A percentile compares a stretch with the other conserved stretches of the same genome.
Conservation (phyloP, 2,797 vertebrate genomes). For the Tinamus major region DNA sequence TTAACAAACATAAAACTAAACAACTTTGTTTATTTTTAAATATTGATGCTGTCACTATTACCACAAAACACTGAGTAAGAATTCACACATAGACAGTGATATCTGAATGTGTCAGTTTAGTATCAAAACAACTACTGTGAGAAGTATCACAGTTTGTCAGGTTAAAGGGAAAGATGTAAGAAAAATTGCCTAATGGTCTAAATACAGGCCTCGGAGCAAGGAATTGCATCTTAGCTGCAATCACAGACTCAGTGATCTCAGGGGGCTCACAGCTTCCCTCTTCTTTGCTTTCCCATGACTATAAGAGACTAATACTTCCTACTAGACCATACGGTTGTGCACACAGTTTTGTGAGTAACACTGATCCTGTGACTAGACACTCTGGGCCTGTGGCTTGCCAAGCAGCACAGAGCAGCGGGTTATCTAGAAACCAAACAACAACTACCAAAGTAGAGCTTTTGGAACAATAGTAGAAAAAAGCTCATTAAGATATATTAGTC, state of each 20-base stretch:
- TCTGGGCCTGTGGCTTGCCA: not conserved
- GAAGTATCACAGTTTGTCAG: constrained; percentile 74
- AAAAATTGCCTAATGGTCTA: constrained; percentile 26
- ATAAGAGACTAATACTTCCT: not conserved
- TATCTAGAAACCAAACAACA: not conserved
- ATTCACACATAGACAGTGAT: constrained; percentile 79
- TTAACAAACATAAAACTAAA: constrained; percentile 62
- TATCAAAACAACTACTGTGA: constrained; percentile 80
- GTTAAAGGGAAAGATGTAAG: constrained; percentile 68
- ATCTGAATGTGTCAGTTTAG: constrained; percentile 78
- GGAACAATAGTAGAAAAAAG: not conserved
- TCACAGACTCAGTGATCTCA: not conserved
- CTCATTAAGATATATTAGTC: not conserved
- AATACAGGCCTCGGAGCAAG: constrained; percentile 29
- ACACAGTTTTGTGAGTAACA: not conserved
- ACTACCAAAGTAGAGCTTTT: not conserved
- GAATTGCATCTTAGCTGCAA: constrained; percentile 37
- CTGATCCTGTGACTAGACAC: not conserved
- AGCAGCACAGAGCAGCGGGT: not conserved
- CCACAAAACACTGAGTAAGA: constrained; percentile 79
- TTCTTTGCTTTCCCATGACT: not conserved
- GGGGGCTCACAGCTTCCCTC: not conserved
- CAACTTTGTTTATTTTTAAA: constrained; percentile 80
- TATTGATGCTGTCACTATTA: constrained; percentile 80
- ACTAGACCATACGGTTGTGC: not conserved